phyloP scores from a whole-genome alignment of 2,797 vertebrate species.

The Micropoecilia bifurca region DNA sequence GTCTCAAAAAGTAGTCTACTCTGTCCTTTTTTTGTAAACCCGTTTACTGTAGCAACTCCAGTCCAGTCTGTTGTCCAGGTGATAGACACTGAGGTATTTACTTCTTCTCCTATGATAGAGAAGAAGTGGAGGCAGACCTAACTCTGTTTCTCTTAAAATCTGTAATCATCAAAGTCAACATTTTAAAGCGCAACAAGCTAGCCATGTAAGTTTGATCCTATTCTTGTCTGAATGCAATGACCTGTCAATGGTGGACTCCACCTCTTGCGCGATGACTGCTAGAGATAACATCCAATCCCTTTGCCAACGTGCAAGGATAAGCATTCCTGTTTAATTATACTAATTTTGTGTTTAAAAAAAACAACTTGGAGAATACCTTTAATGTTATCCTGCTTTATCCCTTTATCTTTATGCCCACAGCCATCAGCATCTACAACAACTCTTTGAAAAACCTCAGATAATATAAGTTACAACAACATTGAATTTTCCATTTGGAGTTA shows the following conservation, averaged over 20 bases:
- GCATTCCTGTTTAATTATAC: background rate
- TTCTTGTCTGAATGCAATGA: background rate
- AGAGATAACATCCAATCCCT: background rate
- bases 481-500: background rate
- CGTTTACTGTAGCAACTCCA: too few relatives aligned
- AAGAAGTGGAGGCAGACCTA: too few relatives aligned
- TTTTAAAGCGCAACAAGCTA: background rate
- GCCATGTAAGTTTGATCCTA: background rate
- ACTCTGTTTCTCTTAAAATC: too few relatives aligned
- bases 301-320: background rate
- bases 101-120: too few relatives aligned
- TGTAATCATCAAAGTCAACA: background rate
- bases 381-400: background rate
- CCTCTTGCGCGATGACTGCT: background rate
- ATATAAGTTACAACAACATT: background rate
- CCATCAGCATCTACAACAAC: background rate
- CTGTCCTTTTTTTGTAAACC: too few relatives aligned
- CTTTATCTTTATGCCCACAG: background rate
- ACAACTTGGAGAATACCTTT: background rate
- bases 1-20: too few relatives aligned
- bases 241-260: background rate
- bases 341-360: background rate
- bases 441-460: background rate
- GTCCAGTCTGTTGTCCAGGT: too few relatives aligned
- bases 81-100: too few relatives aligned